Evolutionary conservation across 2,797 vertebrate species (phyloP).

Genomic region (Hoplostethus atlanticus): DNA sequence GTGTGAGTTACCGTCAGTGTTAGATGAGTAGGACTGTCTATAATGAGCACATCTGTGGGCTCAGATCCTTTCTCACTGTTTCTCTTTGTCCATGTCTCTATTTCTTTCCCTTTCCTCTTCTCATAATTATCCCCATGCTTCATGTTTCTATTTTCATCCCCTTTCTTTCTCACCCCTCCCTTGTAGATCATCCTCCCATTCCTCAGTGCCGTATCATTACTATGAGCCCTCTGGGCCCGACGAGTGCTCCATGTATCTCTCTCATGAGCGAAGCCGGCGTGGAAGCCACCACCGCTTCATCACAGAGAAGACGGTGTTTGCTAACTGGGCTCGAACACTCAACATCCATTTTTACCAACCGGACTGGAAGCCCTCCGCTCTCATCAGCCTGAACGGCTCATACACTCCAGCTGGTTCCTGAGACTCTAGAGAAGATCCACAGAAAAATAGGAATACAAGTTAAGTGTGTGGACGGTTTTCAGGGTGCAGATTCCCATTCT

Average conservation of each 20-base stretch:
- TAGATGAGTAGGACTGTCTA: conserved; percentile 41
- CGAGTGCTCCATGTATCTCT: conserved; percentile 95
- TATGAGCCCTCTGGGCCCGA: conserved; percentile 91
- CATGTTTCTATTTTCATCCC: conserved; percentile 75
- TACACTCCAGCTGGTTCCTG: conserved; percentile 51
- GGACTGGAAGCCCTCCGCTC: conserved; percentile 83
- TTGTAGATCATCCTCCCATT: conserved; percentile 86
- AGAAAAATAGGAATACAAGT: conserved; percentile 8
- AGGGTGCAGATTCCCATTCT: conserved; percentile 31
- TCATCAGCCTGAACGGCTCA: conserved; percentile 58
- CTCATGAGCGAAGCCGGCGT: conserved; percentile 90
- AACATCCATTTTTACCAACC: conserved; percentile 93
- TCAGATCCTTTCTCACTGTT: conserved; percentile 41
- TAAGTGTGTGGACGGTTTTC: conserved; percentile 48
- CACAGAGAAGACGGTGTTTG: conserved; percentile 94
- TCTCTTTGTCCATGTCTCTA: conserved; percentile 54
- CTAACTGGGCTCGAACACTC: conserved; percentile 92
- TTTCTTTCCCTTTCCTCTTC: conserved; percentile 34
- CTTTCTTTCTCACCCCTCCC: conserved; percentile 17
- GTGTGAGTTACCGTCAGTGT: conserved; percentile 28
- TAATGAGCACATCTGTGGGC: conserved; percentile 64
- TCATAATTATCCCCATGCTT: conserved; percentile 59
- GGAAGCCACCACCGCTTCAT: conserved; percentile 96
- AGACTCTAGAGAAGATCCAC: conserved; percentile 25
- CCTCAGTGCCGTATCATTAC: conserved; percentile 95